Evolutionary conservation across 2,888 invertebrate species (phyloP).

Genomic region (Elmis aenea): DNA sequence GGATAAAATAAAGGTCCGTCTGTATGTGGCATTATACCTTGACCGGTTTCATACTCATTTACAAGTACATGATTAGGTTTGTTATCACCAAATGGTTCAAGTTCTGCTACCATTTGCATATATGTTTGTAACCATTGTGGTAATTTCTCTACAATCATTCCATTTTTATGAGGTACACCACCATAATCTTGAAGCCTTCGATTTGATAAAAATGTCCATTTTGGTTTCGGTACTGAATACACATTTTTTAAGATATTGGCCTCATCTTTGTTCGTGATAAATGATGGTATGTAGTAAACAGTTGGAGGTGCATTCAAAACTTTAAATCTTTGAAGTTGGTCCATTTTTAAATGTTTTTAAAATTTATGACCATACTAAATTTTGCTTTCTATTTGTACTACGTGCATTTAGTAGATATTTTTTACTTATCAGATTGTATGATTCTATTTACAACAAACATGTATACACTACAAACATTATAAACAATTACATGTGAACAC

Average conservation of each 20-base stretch:
- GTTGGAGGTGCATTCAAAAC: conserved; percentile 53
- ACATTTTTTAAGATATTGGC: conserved; percentile 66
- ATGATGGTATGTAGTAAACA: conserved; percentile 81
- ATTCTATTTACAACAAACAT: too few species aligned
- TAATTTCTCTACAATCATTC: conserved; percentile 87
- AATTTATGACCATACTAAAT: too few species aligned
- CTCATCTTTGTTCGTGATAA: conserved; percentile 72
- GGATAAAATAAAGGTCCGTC: conserved; percentile 95
- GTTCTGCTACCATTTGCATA: conserved; percentile 62
- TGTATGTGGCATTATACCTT: conserved; percentile 96
- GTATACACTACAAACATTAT: too few species aligned
- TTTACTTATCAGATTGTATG: too few species aligned
- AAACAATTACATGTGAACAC: too few species aligned
- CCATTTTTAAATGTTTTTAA: too few species aligned
- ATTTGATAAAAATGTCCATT: conserved; percentile 91
- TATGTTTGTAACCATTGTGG: conserved; percentile 78
- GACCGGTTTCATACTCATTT: conserved; percentile 89
- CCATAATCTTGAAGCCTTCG: conserved; percentile 97
- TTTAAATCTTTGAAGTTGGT: conserved; percentile 25
- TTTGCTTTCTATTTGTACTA: too few species aligned
- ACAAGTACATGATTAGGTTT: conserved; percentile 89
- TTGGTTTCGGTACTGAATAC: conserved; percentile 79
- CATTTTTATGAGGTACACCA: conserved; percentile 87
- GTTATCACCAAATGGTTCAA: conserved; percentile 66
- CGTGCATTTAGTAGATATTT: too few species aligned